These are phyloP conservation scores for Capitulum mitella DNA, from an alignment of 2,888 invertebrate species.

Conservation along the genomic window DNA sequence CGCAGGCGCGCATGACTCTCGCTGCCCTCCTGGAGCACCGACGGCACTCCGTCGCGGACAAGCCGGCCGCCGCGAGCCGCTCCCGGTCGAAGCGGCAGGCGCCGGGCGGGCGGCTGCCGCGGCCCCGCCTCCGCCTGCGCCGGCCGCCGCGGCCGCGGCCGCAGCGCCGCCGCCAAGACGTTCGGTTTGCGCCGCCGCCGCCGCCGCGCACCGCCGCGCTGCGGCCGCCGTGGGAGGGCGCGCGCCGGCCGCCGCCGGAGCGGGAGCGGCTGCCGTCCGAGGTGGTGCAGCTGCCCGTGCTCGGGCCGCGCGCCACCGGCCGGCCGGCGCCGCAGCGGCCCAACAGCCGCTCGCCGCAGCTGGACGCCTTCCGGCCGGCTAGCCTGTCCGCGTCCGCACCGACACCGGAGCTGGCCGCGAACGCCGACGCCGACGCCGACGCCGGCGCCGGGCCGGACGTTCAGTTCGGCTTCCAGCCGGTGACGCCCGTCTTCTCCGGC, in stretches of 20 bases:
- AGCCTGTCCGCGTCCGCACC: no score
- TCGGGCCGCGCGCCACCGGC: background rate
- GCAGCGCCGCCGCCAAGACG: background rate
- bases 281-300: background rate
- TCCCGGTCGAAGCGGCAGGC: background rate
- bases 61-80: background rate
- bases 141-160: background rate
- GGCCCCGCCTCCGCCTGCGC: background rate
- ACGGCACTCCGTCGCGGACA: background rate
- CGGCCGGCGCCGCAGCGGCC: no score
- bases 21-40: background rate
- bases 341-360: no score
- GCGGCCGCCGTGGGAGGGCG: background rate
- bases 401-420: no score
- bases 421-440: background rate
- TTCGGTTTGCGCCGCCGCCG: background rate
- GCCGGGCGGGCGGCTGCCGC: background rate
- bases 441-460: background rate
- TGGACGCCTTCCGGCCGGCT: no score
- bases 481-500: background rate
- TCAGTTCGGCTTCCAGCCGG: constrained; percentile 4
- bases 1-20: background rate
- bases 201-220: background rate
- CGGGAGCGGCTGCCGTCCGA: background rate
- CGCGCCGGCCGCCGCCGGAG: background rate